Evolutionary conservation across 1,140 invertebrate species (phyloP).

Genomic region (Formica exsecta): DNA sequence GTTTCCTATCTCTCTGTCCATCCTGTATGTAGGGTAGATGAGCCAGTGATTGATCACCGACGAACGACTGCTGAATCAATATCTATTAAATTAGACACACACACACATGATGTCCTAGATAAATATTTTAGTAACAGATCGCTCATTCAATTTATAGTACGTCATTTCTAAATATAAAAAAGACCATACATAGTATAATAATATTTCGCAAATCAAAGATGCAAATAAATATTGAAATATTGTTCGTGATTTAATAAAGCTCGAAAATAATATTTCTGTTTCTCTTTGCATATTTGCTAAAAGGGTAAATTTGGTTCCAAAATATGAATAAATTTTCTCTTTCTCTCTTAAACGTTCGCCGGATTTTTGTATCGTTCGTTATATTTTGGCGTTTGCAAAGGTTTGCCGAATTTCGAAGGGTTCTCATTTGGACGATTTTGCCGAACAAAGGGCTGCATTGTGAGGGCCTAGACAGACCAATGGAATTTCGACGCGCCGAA

Average conservation of each 20-base stretch:
- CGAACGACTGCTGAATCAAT: not conserved
- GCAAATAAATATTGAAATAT: too few species aligned
- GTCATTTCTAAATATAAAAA: not conserved
- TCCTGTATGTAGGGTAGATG: not conserved
- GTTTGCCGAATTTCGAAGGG: conserved; percentile 34
- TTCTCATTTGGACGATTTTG: conserved; percentile 29
- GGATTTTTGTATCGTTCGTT: not conserved
- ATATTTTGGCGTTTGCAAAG: conserved; percentile 23
- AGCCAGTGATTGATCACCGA: conserved; percentile 36
- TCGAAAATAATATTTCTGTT: not conserved
- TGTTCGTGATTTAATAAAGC: not conserved
- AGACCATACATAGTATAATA: not conserved
- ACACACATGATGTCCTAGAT: not conserved
- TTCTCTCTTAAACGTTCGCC: not conserved
- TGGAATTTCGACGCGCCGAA: conserved; percentile 38
- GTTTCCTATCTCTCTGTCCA: not conserved
- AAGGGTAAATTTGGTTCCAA: not conserved
- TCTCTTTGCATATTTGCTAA: not conserved
- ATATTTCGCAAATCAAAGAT: too few species aligned
- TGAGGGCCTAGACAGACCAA: not conserved
- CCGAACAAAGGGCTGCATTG: conserved; percentile 37
- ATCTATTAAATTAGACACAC: conserved; percentile 14
- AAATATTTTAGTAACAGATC: conserved; percentile 28
- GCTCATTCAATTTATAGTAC: not conserved
- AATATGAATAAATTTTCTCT: conserved; percentile 32